Conservation (phyloP, 2,797 vertebrate species). For the Mormyrus proboscirostris region DNA sequence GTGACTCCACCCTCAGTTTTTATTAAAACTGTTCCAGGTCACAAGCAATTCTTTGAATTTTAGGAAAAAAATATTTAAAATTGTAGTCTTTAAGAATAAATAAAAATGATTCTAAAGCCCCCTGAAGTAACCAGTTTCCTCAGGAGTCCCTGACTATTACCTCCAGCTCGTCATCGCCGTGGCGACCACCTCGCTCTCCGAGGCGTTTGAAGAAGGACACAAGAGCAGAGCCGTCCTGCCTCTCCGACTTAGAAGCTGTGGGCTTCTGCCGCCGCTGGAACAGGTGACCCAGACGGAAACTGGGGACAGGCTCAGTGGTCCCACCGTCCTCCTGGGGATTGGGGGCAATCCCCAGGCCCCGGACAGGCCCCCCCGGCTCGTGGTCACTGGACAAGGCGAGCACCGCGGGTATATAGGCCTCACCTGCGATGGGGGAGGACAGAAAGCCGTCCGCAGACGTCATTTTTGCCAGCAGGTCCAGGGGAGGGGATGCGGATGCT, state of each 20-base stretch:
- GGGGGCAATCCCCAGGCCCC: conserved; percentile 35
- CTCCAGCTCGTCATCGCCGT: conserved; percentile 41
- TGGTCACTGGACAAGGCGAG: neutral
- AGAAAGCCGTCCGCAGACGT: conserved; percentile 23
- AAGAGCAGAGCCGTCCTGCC: conserved; percentile 44
- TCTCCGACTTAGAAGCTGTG: conserved; percentile 11
- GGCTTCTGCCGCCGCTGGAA: conserved; percentile 44
- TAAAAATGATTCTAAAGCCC: neutral
- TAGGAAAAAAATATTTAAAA: neutral
- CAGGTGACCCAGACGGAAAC: conserved; percentile 47
- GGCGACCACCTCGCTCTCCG: conserved; percentile 46
- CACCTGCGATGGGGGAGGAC: neutral
- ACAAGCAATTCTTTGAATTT: neutral
- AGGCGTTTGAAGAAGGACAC: conserved; percentile 62
- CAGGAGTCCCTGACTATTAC: conserved; percentile 27
- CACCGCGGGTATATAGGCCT: conserved; percentile 20
- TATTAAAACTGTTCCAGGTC: neutral
- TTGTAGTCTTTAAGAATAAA: neutral
- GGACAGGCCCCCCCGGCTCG: conserved; percentile 21
- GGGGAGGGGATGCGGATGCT: conserved; percentile 14
- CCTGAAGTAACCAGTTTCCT: neutral
- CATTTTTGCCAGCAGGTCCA: conserved; percentile 23
- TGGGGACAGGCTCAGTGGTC: conserved; percentile 24
- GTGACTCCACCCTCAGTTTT: neutral
- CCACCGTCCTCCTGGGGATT: conserved; percentile 44